phyloP scores from a whole-genome alignment of 2,888 invertebrate species.

The Dasypolia templi region DNA sequence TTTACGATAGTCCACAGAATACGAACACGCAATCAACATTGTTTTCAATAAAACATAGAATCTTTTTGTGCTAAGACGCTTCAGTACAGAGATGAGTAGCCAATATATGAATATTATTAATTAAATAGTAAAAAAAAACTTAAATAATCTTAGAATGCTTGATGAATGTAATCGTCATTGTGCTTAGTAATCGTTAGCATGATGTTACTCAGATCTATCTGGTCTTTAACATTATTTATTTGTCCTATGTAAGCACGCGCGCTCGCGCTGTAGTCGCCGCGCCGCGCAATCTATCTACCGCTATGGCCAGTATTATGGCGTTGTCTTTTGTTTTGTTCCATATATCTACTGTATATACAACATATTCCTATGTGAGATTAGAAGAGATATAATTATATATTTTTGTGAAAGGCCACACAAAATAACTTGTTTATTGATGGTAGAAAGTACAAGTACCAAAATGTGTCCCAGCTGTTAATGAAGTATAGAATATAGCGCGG shows the following conservation, averaged over 20 bases:
- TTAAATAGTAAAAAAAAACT: conserved; percentile 81
- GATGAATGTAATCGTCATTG: conserved; percentile 90
- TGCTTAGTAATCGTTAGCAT: conserved; percentile 89
- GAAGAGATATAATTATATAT: conserved; percentile 75
- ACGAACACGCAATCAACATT: conserved; percentile 53
- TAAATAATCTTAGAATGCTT: conserved; percentile 88
- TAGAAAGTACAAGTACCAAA: conserved; percentile 63
- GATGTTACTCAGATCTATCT: conserved; percentile 84
- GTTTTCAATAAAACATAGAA: conserved; percentile 70
- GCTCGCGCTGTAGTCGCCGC: conserved; percentile 57
- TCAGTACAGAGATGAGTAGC: conserved; percentile 88
- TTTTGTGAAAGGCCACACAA: conserved; percentile 76
- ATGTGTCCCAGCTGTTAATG: conserved; percentile 57
- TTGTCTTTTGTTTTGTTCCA: conserved; percentile 64
- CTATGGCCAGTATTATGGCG: conserved; percentile 62
- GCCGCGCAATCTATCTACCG: conserved; percentile 48
- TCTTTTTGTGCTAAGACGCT: conserved; percentile 85
- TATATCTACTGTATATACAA: conserved; percentile 74
- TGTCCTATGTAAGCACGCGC: conserved; percentile 66
- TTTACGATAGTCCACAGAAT: conserved; percentile 50
- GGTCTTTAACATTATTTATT: conserved; percentile 78
- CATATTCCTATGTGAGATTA: conserved; percentile 80
- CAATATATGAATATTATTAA: conserved; percentile 83
- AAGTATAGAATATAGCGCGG: conserved; percentile 65
- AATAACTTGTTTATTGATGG: conserved; percentile 61